These are phyloP conservation scores for Drosophila histrio DNA, from an alignment of 2,888 invertebrate species.

Conservation along the genomic window DNA sequence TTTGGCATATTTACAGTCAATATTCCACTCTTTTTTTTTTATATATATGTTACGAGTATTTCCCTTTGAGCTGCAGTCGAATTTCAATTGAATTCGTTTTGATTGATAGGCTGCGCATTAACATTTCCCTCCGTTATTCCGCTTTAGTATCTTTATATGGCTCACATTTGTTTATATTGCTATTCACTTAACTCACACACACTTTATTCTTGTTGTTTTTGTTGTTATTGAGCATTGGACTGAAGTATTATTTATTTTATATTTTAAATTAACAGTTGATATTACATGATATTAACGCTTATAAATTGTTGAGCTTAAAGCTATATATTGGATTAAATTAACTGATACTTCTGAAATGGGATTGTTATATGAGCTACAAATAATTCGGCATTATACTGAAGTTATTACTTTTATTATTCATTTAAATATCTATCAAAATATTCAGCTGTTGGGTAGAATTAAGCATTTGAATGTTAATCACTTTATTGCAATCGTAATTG, in stretches of 20 bases:
- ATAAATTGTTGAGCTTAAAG: background rate
- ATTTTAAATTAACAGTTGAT: slow-evolving; percentile 36
- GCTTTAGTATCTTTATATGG: slow-evolving; percentile 14
- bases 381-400: background rate
- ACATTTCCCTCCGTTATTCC: slow-evolving; percentile 33
- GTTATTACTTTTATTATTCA: background rate
- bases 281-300: slow-evolving; percentile 15
- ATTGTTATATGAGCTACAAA: background rate
- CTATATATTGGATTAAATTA: background rate
- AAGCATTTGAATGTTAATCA: too few relatives aligned
- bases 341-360: background rate
- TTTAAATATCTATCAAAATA: too few relatives aligned
- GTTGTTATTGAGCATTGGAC: slow-evolving; percentile 24
- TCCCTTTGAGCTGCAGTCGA: slow-evolving; percentile 38
- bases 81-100: slow-evolving; percentile 60
- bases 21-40: slow-evolving; percentile 12
- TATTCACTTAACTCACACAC: slow-evolving; percentile 17
- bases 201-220: background rate
- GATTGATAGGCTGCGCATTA: slow-evolving; percentile 63
- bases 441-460: too few relatives aligned
- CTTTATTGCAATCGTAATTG: too few relatives aligned
- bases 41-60: background rate
- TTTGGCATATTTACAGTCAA: slow-evolving; percentile 57
- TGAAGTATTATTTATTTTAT: slow-evolving; percentile 58
- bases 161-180: slow-evolving; percentile 27